A percentile compares a stretch with the other conserved stretches of the same genome.
phyloP scores from a whole-genome alignment of 1,140 invertebrate genomes.

The Mesaphorura yosii region DNA sequence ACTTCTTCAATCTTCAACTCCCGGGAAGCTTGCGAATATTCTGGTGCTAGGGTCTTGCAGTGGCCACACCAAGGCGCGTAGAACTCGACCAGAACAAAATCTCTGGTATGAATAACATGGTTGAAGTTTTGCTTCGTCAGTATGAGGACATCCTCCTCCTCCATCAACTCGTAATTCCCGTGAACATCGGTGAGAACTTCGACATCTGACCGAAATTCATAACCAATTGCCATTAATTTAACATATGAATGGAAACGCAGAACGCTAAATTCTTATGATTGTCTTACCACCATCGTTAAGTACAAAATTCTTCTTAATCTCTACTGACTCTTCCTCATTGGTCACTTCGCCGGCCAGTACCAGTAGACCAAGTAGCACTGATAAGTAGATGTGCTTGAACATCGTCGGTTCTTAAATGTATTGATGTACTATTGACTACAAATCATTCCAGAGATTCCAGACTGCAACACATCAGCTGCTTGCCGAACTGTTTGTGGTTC shows the following conservation, averaged over 20 bases:
- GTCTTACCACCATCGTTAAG: slow-evolving; percentile 25
- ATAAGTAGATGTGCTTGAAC: too few relatives aligned
- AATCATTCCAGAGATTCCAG: too few relatives aligned
- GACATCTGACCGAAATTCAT: slow-evolving; percentile 27
- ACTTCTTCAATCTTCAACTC: slow-evolving; percentile 33
- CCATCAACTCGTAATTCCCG: slow-evolving; percentile 34
- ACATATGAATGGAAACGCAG: not conserved
- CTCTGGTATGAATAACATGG: slow-evolving; percentile 35
- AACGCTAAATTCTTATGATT: not conserved
- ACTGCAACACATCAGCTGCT: too few relatives aligned
- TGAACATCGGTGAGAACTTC: slow-evolving; percentile 30
- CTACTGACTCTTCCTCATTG: not conserved
- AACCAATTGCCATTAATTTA: not conserved
- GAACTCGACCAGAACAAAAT: slow-evolving; percentile 42
- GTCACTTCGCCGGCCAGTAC: too few relatives aligned
- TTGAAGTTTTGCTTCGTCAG: slow-evolving; percentile 41
- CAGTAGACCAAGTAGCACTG: too few relatives aligned
- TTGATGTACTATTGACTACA: too few relatives aligned
- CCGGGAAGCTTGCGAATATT: slow-evolving; percentile 35
- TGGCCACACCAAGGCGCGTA: slow-evolving; percentile 44
- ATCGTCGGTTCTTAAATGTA: too few relatives aligned
- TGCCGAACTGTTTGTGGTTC: too few relatives aligned
- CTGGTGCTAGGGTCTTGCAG: slow-evolving; percentile 35
- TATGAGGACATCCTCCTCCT: slow-evolving; percentile 40
- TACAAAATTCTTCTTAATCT: slow-evolving; percentile 18